Evolutionary conservation across 2,888 invertebrate species (phyloP).

Genomic region (Drosophila paucipuncta): DNA sequence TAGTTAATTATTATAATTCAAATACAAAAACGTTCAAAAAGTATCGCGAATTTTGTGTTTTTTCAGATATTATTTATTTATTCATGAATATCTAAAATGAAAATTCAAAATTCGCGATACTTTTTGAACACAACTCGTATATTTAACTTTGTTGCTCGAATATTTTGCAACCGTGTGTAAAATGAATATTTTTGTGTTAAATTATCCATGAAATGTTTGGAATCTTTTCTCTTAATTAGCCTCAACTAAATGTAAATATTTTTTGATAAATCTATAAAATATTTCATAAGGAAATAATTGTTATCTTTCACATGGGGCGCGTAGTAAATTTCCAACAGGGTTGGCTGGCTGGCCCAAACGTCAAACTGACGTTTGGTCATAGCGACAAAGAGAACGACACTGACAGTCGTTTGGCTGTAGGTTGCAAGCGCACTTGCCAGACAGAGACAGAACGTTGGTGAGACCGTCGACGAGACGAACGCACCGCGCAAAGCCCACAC

Average conservation of each 20-base stretch:
- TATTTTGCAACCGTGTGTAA: not conserved
- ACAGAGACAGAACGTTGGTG: slow-evolving; percentile 67
- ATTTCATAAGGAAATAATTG: not conserved
- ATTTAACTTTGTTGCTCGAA: not conserved
- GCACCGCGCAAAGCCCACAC: slow-evolving; percentile 60
- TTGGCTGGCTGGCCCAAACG: slow-evolving; percentile 51
- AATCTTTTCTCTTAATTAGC: not conserved
- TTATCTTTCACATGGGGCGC: slow-evolving; percentile 3
- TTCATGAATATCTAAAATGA: too few species aligned
- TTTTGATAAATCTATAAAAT: not conserved
- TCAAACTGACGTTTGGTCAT: slow-evolving; percentile 71
- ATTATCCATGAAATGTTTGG: not conserved
- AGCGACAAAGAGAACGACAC: slow-evolving; percentile 72
- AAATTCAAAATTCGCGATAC: too few species aligned
- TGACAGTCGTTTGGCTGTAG: slow-evolving; percentile 53
- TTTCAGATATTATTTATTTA: too few species aligned
- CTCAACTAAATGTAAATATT: not conserved
- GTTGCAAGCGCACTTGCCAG: slow-evolving; percentile 44
- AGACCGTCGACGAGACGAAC: slow-evolving; percentile 70
- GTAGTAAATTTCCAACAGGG: slow-evolving; percentile 60
- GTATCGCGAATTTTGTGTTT: too few species aligned
- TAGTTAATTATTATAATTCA: not conserved
- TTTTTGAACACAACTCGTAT: not conserved
- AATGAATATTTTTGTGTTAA: not conserved
- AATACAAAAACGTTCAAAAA: not conserved